Percentiles rank a stretch among this genome's conserved stretches.
phyloP scores from a whole-genome alignment of 2,113 vertebrate species.

The Hyaena hyaena region DNA sequence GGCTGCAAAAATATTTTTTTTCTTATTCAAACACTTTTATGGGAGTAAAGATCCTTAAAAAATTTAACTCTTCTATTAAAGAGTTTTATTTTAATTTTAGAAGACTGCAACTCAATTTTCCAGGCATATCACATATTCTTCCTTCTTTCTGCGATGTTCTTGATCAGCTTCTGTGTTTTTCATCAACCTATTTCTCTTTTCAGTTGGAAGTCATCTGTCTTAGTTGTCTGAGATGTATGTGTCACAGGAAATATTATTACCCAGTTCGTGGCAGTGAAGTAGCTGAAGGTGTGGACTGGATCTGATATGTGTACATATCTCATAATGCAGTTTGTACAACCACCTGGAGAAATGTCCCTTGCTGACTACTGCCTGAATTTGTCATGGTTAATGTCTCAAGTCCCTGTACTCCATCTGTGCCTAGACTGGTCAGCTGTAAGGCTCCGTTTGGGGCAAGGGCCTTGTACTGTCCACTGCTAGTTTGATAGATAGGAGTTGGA shows the following conservation, averaged over 20 bases:
- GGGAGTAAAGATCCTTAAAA: constrained; percentile 96
- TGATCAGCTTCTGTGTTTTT: constrained; percentile 97
- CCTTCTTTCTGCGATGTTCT: constrained; percentile 96
- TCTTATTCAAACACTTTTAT: constrained; percentile 92
- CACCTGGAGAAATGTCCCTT: constrained; percentile 92
- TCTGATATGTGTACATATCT: constrained; percentile 95
- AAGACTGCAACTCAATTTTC: constrained; percentile 95
- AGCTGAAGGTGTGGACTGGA: constrained; percentile 89
- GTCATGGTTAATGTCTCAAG: constrained; percentile 92
- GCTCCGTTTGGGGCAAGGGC: constrained; percentile 93
- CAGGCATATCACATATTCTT: constrained; percentile 96
- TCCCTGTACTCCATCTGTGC: constrained; percentile 89
- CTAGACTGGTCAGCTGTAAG: constrained; percentile 91
- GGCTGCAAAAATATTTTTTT: constrained; percentile 80
- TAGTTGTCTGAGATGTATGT: constrained; percentile 87
- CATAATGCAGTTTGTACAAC: constrained; percentile 95
- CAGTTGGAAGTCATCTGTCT: constrained; percentile 92
- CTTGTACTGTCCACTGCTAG: constrained; percentile 95
- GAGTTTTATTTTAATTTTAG: constrained; percentile 97
- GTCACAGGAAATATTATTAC: constrained; percentile 93
- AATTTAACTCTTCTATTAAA: constrained; percentile 97
- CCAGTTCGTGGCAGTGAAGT: constrained; percentile 90
- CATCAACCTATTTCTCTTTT: constrained; percentile 95
- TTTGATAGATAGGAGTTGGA: constrained; percentile 93
- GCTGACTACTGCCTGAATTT: constrained; percentile 84